A percentile compares a stretch with the other conserved stretches of the same genome.
Evolutionary conservation across 2,797 vertebrate species (phyloP).

Genomic region (Amphiprion clarkii): DNA sequence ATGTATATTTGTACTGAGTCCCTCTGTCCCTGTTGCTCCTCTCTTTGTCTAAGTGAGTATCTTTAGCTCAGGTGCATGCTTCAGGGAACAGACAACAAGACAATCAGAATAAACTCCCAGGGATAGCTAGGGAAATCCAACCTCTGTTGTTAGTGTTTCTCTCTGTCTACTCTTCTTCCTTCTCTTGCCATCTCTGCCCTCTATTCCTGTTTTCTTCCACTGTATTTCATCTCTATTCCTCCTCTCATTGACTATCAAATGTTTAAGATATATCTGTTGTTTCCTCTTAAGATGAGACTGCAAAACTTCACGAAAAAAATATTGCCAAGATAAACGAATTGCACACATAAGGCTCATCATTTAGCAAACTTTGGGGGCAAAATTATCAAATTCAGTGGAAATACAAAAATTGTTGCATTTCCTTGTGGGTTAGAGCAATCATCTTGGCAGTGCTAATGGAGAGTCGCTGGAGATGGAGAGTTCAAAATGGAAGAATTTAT

Average conservation of each 20-base stretch:
- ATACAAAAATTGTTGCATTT: neutral
- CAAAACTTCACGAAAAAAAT: too few relatives aligned
- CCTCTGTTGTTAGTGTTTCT: slow-evolving; percentile 35
- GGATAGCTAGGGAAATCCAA: slow-evolving; percentile 45
- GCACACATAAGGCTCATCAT: neutral
- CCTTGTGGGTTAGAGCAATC: neutral
- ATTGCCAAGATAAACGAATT: too few relatives aligned
- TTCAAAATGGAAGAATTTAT: too few relatives aligned
- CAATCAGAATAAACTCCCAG: slow-evolving; percentile 69
- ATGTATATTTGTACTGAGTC: slow-evolving; percentile 72
- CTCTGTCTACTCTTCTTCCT: neutral
- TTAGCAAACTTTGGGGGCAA: neutral
- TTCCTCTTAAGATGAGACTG: neutral
- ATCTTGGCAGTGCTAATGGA: too few relatives aligned
- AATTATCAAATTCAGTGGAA: neutral
- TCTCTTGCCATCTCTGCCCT: neutral
- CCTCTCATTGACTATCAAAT: slow-evolving; percentile 1
- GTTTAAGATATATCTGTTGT: neutral
- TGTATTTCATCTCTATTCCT: neutral
- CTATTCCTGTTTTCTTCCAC: neutral
- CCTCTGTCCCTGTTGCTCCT: slow-evolving; percentile 56
- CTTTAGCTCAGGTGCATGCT: slow-evolving; percentile 74
- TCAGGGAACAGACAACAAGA: slow-evolving; percentile 72
- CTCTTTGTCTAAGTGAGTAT: slow-evolving; percentile 74
- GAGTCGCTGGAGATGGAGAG: too few relatives aligned